A percentile compares a stretch with the other conserved stretches of the same genome.
These are phyloP conservation scores for Acronicta aceris DNA, from an alignment of 2,888 invertebrate genomes.

Conservation along the genomic window DNA sequence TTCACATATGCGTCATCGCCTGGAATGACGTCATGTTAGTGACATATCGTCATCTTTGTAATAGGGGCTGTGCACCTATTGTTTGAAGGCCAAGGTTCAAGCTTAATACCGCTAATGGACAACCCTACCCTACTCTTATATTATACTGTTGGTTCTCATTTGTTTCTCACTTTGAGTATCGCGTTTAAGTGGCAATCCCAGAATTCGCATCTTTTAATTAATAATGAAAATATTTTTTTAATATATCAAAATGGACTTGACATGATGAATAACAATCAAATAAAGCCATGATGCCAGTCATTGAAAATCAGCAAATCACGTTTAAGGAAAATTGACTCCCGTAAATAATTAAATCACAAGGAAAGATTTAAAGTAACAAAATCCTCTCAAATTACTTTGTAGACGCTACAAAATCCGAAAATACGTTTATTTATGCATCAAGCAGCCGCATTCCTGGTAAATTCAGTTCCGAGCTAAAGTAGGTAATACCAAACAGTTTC, in stretches of 20 bases:
- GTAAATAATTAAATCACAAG: conserved; percentile 44
- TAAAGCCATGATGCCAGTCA: too few species aligned
- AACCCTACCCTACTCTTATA: conserved; percentile 35
- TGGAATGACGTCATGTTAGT: conserved; percentile 31
- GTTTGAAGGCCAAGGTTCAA: conserved; percentile 58
- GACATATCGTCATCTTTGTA: conserved; percentile 33
- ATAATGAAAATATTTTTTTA: too few species aligned
- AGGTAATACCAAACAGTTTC: not conserved
- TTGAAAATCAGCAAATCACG: too few species aligned
- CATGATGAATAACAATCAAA: too few species aligned
- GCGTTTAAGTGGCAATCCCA: too few species aligned
- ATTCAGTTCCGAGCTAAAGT: conserved; percentile 11
- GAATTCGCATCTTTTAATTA: too few species aligned
- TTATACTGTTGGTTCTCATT: conserved; percentile 29
- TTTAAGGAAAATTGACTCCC: conserved; percentile 32
- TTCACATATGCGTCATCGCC: conserved; percentile 17
- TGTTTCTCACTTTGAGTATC: conserved; percentile 7
- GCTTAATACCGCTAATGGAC: conserved; percentile 64
- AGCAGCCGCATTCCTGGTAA: conserved; percentile 16
- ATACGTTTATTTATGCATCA: conserved; percentile 50
- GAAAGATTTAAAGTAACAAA: conserved; percentile 37
- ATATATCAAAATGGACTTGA: too few species aligned
- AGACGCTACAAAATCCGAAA: conserved; percentile 38
- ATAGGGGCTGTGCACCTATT: conserved; percentile 46
- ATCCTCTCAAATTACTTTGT: conserved; percentile 46